Evolutionary conservation across 2,113 vertebrate species (phyloP).

Genomic region (Perca flavescens): DNA sequence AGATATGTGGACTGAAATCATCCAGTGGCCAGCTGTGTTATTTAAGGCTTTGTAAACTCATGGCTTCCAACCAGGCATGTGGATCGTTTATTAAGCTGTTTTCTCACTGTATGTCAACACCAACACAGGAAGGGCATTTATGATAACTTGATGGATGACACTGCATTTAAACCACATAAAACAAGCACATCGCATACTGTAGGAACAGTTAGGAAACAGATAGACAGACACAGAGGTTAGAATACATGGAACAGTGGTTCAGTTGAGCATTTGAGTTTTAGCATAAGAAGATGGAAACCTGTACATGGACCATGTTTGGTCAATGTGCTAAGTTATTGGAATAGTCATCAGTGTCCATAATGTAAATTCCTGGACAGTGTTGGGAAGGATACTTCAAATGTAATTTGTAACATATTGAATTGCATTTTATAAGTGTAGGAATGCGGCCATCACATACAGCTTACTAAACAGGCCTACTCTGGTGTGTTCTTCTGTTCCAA

Average conservation of each 20-base stretch:
- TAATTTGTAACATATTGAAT: too few relatives aligned
- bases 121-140: constrained; percentile 8
- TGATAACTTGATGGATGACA: constrained; percentile 27
- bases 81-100: constrained; percentile 47
- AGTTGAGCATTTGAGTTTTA: background rate
- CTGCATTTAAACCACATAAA: constrained; percentile 8
- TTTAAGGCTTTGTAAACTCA: constrained; percentile 59
- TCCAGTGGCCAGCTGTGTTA: constrained; percentile 52
- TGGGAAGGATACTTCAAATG: too few relatives aligned
- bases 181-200: background rate
- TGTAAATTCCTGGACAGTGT: background rate
- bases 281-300: background rate
- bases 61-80: constrained; percentile 30
- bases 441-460: too few relatives aligned
- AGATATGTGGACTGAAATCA: constrained; percentile 49
- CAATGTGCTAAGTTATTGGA: background rate
- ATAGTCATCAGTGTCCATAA: background rate
- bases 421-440: too few relatives aligned
- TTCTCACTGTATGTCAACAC: constrained; percentile 33
- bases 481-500: too few relatives aligned
- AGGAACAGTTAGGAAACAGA: background rate
- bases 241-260: background rate
- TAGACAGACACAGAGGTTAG: background rate
- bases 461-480: too few relatives aligned
- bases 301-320: too few relatives aligned